phyloP scores from a whole-genome alignment of 2,888 invertebrate species.

The Chelonus formosanus region DNA sequence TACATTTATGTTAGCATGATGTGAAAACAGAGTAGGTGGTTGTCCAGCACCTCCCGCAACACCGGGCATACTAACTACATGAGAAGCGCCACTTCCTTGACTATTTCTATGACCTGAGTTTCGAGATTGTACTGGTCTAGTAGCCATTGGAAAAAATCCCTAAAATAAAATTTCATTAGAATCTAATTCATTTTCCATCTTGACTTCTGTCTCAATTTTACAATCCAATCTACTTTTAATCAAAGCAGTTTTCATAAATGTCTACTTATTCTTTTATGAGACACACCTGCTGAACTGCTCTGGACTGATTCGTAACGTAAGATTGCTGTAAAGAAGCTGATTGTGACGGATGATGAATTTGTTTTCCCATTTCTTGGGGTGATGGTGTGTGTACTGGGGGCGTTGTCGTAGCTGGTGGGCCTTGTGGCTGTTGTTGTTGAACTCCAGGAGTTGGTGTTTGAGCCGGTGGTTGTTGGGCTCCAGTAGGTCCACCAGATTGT shows the following conservation, averaged over 20 bases:
- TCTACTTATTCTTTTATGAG: background rate
- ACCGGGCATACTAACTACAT: conserved; percentile 55
- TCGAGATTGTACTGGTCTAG: conserved; percentile 56
- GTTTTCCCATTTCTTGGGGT: conserved; percentile 62
- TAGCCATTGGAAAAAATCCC: conserved; percentile 52
- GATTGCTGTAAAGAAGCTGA: conserved; percentile 51
- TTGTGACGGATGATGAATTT: conserved; percentile 56
- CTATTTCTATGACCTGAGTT: conserved; percentile 54
- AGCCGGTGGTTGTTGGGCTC: conserved; percentile 47
- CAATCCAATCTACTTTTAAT: too few relatives aligned
- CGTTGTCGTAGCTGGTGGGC: conserved; percentile 56
- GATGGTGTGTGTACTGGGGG: conserved; percentile 57
- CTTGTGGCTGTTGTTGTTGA: conserved; percentile 56
- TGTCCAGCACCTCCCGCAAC: conserved; percentile 55
- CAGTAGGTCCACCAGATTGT: conserved; percentile 55
- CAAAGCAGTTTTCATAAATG: too few relatives aligned
- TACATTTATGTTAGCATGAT: conserved; percentile 48
- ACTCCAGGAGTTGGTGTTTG: conserved; percentile 55
- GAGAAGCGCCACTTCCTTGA: conserved; percentile 51
- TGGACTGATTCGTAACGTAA: conserved; percentile 52
- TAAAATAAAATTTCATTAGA: conserved; percentile 25
- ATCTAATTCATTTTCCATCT: too few relatives aligned
- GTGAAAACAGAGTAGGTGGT: conserved; percentile 53
- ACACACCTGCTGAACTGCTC: conserved; percentile 53
- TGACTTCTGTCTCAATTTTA: too few relatives aligned